Evolutionary conservation across 2,888 invertebrate genomes (phyloP).

Genomic region (Drosophila flavopinicola): DNA sequence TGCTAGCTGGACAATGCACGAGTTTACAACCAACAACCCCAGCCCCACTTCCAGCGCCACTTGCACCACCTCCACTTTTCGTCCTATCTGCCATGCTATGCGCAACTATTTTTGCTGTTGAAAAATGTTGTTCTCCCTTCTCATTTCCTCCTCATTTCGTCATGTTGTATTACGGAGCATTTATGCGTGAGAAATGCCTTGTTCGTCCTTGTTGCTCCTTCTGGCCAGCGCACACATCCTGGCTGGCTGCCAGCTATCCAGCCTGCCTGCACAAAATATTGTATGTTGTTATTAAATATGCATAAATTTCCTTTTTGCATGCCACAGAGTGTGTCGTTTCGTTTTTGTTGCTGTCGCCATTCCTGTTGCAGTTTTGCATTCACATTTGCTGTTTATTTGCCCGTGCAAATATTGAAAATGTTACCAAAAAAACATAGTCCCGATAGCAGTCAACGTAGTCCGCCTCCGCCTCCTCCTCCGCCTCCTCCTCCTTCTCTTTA

Average conservation of each 20-base stretch:
- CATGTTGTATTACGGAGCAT: slow-evolving; percentile 58
- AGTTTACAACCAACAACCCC: background rate
- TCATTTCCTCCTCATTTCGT: slow-evolving; percentile 35
- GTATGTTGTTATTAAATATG: slow-evolving; percentile 74
- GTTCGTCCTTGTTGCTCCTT: slow-evolving; percentile 48
- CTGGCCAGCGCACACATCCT: slow-evolving; percentile 4
- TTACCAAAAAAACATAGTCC: slow-evolving; percentile 45
- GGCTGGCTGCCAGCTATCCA: slow-evolving; percentile 8
- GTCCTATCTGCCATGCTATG: slow-evolving; percentile 12
- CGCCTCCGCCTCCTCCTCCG: background rate
- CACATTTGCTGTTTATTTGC: slow-evolving; percentile 73
- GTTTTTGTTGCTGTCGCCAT: slow-evolving; percentile 16
- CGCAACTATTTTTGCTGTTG: slow-evolving; percentile 62
- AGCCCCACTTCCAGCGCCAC: background rate
- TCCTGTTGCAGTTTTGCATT: slow-evolving; percentile 56
- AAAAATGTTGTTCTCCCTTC: slow-evolving; percentile 43
- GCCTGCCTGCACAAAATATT: slow-evolving; percentile 46
- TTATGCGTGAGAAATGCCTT: slow-evolving; percentile 75
- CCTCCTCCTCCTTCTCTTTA: background rate
- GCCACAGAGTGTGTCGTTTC: slow-evolving; percentile 29
- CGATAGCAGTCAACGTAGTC: background rate
- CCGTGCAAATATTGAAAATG: slow-evolving; percentile 72
- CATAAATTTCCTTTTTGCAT: slow-evolving; percentile 69
- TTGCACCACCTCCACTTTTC: too few species aligned
- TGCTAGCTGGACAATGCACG: slow-evolving; percentile 34